Conservation (phyloP, 2,888 invertebrate species). For the Agonopterix heracliana region DNA sequence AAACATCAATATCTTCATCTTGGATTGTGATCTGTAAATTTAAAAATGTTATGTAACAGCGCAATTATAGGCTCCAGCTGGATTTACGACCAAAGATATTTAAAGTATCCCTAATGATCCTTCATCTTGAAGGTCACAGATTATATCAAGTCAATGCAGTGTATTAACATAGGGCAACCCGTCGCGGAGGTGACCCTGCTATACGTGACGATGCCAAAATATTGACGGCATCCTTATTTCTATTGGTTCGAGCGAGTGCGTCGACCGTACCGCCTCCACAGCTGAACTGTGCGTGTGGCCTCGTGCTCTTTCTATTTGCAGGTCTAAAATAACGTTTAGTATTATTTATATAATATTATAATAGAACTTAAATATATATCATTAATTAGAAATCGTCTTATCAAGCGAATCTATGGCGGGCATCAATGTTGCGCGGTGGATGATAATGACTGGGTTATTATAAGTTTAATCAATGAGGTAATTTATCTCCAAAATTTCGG, state of each 20-base stretch:
- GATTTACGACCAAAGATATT: background rate
- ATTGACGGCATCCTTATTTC: slow-evolving; percentile 76
- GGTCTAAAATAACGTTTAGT: slow-evolving; percentile 17
- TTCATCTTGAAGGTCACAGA: slow-evolving; percentile 7
- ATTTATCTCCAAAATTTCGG: too few species aligned
- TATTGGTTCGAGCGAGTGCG: slow-evolving; percentile 66
- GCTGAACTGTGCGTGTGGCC: slow-evolving; percentile 64
- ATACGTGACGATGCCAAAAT: slow-evolving; percentile 61
- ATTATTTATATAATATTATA: too few species aligned
- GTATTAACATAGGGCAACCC: slow-evolving; percentile 5
- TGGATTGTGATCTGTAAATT: too few species aligned
- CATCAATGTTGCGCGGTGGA: too few species aligned
- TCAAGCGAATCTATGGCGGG: too few species aligned
- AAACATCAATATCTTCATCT: too few species aligned
- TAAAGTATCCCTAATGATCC: background rate
- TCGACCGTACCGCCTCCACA: slow-evolving; percentile 63
- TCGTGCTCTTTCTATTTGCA: slow-evolving; percentile 48
- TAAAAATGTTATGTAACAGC: too few species aligned
- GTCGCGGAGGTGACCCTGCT: slow-evolving; percentile 54
- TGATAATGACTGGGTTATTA: too few species aligned
- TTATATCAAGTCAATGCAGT: background rate
- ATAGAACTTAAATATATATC: too few species aligned
- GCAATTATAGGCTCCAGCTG: too few species aligned
- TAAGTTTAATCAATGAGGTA: too few species aligned
- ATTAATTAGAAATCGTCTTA: too few species aligned